A percentile compares a stretch with the other conserved stretches of the same genome.
phyloP scores from a whole-genome alignment of 2,888 invertebrate genomes.

The Leucania comma region DNA sequence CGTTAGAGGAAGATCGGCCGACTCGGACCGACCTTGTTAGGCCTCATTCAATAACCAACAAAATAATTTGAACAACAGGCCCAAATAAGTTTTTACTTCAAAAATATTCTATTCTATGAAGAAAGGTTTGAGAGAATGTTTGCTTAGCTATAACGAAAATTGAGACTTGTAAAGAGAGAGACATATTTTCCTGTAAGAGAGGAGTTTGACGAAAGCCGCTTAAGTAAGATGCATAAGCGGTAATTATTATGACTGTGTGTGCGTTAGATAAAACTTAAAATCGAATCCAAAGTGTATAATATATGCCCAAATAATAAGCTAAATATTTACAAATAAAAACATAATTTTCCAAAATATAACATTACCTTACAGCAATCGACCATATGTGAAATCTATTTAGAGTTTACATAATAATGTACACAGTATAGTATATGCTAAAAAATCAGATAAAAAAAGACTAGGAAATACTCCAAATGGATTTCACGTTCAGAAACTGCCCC shows the following conservation, averaged over 20 bases:
- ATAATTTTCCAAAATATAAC: slow-evolving; percentile 53
- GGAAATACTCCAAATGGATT: slow-evolving; percentile 79
- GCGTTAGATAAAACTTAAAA: slow-evolving; percentile 54
- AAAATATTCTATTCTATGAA: not conserved
- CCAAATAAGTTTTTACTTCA: not conserved
- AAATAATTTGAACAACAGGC: too few species aligned
- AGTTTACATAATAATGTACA: slow-evolving; percentile 71
- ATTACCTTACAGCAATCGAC: slow-evolving; percentile 67
- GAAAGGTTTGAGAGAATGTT: not conserved
- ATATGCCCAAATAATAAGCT: slow-evolving; percentile 47
- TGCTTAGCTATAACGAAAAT: not conserved
- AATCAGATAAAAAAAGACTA: slow-evolving; percentile 86
- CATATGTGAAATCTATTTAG: slow-evolving; percentile 80
- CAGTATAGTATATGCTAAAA: slow-evolving; percentile 67
- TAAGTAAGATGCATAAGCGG: not conserved
- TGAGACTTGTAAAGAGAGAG: not conserved
- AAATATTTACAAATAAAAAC: slow-evolving; percentile 53
- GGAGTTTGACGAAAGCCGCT: too few species aligned
- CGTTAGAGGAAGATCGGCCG: too few species aligned
- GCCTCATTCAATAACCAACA: too few species aligned
- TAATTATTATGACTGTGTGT: slow-evolving; percentile 41
- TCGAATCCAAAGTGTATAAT: slow-evolving; percentile 34
- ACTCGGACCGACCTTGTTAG: too few species aligned
- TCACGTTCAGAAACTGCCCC: slow-evolving; percentile 75
- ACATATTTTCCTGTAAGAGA: too few species aligned